Base-by-base conservation (phyloP, 2,888 invertebrate species). In the Danaus chrysippus region DNA sequence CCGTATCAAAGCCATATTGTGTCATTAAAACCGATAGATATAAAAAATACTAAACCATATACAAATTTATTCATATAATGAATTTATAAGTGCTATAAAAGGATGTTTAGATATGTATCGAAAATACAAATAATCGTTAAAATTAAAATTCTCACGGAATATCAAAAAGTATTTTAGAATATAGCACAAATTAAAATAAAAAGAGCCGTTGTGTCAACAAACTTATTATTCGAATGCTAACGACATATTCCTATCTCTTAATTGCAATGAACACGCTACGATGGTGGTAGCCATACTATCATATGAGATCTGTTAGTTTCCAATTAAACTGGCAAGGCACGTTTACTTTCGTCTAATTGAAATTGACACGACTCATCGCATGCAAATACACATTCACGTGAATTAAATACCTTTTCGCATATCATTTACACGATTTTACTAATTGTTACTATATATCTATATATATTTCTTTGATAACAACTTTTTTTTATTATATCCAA, bases 341-440 rank as follows among this genome's bases (percentile, higher is more conserved):
- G 74, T 76, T 78, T 78, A 72, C 77, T 76, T 81, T 79, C 74
- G 72, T 69, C 71, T 82, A 82, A 84, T 84, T 83, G 78, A 79
- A 79, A 82, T 74, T 78, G 78, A 79, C 69, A 66, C 68, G 65
- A 63, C 57, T 58, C 59, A 64, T 64, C 56, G 58, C 62, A 68
- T 66, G 66, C 68, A 68, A 69, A 66, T 69, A 63, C 54, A 62
- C 62, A 64, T 66, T 58, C 64, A 60, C 34, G 52, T 62, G 55
- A 61, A 61, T 59, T 59, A 34, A 13, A 11, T 54, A 56, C 17
- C 56, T 59, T 46, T 56, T 34, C 56, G 19, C 56, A 56, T 56
- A 44, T 43, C 58, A 63, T 44, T 56, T 55, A 34, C 23, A 34
- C 55, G 17, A n/a, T 56, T 56, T 56, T 56, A 42, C 53, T 15